A percentile compares a stretch with the other conserved stretches of the same genome.
These are phyloP conservation scores for Drosophila pseudoananassae DNA, from an alignment of 1,140 invertebrate genomes.

Conservation along the genomic window DNA sequence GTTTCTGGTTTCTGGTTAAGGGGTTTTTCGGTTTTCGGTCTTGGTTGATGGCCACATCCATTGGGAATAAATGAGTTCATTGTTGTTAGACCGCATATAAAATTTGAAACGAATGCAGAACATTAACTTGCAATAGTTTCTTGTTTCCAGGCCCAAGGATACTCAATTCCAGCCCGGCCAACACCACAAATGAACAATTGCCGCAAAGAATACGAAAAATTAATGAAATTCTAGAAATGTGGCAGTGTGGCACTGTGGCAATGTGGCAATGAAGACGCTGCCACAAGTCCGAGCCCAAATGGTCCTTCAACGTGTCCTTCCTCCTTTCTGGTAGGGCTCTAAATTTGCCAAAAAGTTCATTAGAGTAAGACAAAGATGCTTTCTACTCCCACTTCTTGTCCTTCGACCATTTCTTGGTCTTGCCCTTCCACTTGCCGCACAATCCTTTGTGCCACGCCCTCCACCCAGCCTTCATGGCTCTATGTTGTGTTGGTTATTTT, in stretches of 20 bases:
- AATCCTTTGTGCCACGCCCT: constrained; percentile 32
- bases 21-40: no score
- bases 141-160: constrained; percentile 7
- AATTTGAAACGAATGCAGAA: constrained; percentile 53
- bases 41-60: neutral
- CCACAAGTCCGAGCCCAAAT: constrained; percentile 31
- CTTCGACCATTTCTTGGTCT: neutral
- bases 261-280: constrained; percentile 42
- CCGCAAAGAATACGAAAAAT: constrained; percentile 62
- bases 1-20: no score
- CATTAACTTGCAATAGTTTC: constrained; percentile 45
- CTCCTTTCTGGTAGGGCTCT: constrained; percentile 43
- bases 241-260: constrained; percentile 55
- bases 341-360: constrained; percentile 66
- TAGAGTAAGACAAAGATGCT: constrained; percentile 53
- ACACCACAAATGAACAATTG: constrained; percentile 61
- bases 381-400: constrained; percentile 2
- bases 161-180: neutral
- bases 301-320: constrained; percentile 28
- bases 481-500: constrained; percentile 63
- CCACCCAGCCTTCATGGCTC: constrained; percentile 1
- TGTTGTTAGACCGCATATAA: constrained; percentile 48
- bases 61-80: constrained; percentile 45
- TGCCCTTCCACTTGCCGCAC: neutral
- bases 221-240: constrained; percentile 61